Percentiles rank a stretch among this genome's conserved stretches.
Evolutionary conservation across 2,113 vertebrate genomes (phyloP).

Genomic region (Triplophysa dalaica): DNA sequence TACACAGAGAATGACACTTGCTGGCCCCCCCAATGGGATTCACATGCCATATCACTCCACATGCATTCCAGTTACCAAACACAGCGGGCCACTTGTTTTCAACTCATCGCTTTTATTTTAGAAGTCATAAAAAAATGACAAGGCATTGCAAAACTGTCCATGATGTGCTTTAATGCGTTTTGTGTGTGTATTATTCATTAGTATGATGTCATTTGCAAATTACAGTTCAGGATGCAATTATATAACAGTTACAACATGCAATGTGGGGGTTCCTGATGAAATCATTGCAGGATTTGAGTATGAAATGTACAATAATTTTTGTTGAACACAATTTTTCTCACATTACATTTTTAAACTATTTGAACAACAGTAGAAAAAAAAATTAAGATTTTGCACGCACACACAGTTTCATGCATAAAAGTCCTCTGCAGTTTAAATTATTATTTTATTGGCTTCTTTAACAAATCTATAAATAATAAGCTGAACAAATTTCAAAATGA

Average conservation of each 20-base stretch:
- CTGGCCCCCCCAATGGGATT: conserved; percentile 48
- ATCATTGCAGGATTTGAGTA: background rate
- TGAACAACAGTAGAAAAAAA: background rate
- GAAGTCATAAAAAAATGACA: conserved; percentile 44
- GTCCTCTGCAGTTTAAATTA: background rate
- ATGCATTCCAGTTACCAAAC: conserved; percentile 42
- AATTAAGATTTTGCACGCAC: background rate
- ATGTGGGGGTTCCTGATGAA: conserved; percentile 8
- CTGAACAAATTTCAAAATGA: background rate
- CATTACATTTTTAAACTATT: background rate
- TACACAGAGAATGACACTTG: background rate
- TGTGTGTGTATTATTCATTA: background rate
- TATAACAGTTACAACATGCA: conserved; percentile 3
- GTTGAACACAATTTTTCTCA: background rate
- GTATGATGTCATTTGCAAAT: background rate
- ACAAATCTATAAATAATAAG: conserved; percentile 10
- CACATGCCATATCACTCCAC: conserved; percentile 32
- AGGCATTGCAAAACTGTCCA: conserved; percentile 25
- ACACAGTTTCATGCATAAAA: background rate
- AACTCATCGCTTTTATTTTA: conserved; percentile 35
- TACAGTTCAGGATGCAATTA: conserved; percentile 22
- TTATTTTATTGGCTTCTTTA: background rate
- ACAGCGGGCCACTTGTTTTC: conserved; percentile 33
- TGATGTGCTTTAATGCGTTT: conserved; percentile 20
- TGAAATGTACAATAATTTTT: background rate